Conservation (phyloP, 1,140 invertebrate species). For the Dolichoris vasculosae region DNA sequence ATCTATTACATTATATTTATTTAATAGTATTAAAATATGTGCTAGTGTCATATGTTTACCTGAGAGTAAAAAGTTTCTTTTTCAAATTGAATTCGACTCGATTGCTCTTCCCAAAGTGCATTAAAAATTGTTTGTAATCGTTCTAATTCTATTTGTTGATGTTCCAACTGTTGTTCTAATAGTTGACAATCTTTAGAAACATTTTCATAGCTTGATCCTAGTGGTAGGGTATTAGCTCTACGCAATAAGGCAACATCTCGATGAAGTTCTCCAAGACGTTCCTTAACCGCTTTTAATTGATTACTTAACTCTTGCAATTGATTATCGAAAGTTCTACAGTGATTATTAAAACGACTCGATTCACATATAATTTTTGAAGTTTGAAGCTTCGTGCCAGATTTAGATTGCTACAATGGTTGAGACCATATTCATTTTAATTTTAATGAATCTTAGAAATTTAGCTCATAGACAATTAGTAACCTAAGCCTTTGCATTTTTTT, state of each 20-base stretch:
- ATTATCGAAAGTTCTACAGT: constrained; percentile 80
- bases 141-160: constrained; percentile 80
- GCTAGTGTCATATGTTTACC: constrained; percentile 60
- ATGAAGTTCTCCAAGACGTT: constrained; percentile 79
- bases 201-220: constrained; percentile 77
- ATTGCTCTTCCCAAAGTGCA: constrained; percentile 81
- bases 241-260: constrained; percentile 77
- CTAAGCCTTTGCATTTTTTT: too few species aligned
- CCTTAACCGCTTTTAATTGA: constrained; percentile 79
- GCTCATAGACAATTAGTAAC: too few species aligned
- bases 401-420: not conserved
- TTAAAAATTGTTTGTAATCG: constrained; percentile 78
- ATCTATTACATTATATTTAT: not conserved
- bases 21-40: not conserved
- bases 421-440: not conserved
- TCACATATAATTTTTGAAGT: constrained; percentile 67
- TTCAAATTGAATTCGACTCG: constrained; percentile 81
- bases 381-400: constrained; percentile 37
- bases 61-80: constrained; percentile 81
- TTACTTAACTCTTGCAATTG: constrained; percentile 80
- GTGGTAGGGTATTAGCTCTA: constrained; percentile 77
- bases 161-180: constrained; percentile 79
- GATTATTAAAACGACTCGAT: constrained; percentile 79
- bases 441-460: not conserved
- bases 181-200: constrained; percentile 78